Evolutionary conservation across 1,140 invertebrate species (phyloP).

Genomic region (Manduca sexta): DNA sequence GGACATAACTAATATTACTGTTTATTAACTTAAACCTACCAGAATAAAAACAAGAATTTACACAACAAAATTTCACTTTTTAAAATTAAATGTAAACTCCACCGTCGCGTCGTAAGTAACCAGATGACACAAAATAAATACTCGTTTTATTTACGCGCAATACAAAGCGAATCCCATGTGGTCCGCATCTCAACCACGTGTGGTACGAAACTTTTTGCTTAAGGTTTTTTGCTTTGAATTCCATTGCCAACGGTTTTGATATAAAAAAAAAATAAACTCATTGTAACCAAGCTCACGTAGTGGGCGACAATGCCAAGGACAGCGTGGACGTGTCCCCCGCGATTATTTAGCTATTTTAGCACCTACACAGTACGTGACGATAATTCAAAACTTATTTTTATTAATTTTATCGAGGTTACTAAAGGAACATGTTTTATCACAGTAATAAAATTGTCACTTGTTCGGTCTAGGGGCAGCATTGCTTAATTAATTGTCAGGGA

Average conservation of each 20-base stretch:
- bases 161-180: slow-evolving; percentile 9
- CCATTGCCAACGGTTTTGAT: slow-evolving; percentile 10
- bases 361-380: not conserved
- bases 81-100: too few relatives aligned
- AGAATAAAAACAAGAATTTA: too few relatives aligned
- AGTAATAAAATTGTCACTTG: too few relatives aligned
- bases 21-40: too few relatives aligned
- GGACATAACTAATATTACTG: too few relatives aligned
- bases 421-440: too few relatives aligned
- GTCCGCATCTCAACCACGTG: slow-evolving; percentile 11
- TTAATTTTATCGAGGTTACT: too few relatives aligned
- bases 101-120: too few relatives aligned
- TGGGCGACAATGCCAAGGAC: slow-evolving; percentile 14
- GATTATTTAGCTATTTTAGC: slow-evolving; percentile 3
- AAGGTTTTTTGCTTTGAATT: slow-evolving; percentile 18
- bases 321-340: not conserved
- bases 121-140: not conserved
- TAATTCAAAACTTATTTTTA: not conserved
- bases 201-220: slow-evolving; percentile 14
- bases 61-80: too few relatives aligned
- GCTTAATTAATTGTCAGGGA: too few relatives aligned
- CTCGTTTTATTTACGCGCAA: not conserved
- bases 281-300: slow-evolving; percentile 27
- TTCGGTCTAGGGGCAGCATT: too few relatives aligned
- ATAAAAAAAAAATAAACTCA: slow-evolving; percentile 14